These are phyloP conservation scores for Mesoclemmys tuberculata DNA, from an alignment of 2,113 vertebrate species.

Conservation along the genomic window DNA sequence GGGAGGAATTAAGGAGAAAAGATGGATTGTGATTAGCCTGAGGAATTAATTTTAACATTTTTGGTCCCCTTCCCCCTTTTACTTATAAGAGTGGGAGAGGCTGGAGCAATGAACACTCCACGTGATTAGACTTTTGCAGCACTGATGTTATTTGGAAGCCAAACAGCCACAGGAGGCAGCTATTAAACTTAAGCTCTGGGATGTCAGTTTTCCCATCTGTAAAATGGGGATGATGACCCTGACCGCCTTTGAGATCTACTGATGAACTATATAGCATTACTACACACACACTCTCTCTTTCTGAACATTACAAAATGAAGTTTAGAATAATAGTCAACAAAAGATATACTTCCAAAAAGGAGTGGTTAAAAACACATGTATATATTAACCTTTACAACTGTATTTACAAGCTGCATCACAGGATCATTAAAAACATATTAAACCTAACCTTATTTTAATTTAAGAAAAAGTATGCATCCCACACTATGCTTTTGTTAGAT, in stretches of 20 bases:
- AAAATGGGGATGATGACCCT: not conserved
- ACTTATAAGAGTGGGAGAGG: not conserved
- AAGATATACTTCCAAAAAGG: not conserved
- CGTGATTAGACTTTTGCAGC: not conserved
- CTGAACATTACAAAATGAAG: not conserved
- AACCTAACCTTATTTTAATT: not conserved
- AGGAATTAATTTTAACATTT: constrained; percentile 39
- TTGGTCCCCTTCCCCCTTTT: not conserved
- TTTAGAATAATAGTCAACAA: not conserved
- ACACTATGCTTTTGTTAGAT: not conserved
- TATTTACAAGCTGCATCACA: not conserved
- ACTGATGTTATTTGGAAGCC: not conserved
- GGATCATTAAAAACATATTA: not conserved
- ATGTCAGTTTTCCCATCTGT: not conserved
- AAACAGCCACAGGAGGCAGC: not conserved
- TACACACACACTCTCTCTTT: no score
- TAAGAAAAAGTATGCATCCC: not conserved
- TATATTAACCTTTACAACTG: not conserved
- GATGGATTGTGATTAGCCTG: not conserved
- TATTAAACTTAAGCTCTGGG: not conserved
- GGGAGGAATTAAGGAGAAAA: constrained; percentile 29
- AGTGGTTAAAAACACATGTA: not conserved
- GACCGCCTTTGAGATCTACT: not conserved
- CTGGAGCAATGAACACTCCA: not conserved
- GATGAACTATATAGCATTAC: not conserved